Percentiles rank a stretch among this genome's conserved stretches.
Conservation (phyloP, 2,797 vertebrate species). For the Astyanax mexicanus region DNA sequence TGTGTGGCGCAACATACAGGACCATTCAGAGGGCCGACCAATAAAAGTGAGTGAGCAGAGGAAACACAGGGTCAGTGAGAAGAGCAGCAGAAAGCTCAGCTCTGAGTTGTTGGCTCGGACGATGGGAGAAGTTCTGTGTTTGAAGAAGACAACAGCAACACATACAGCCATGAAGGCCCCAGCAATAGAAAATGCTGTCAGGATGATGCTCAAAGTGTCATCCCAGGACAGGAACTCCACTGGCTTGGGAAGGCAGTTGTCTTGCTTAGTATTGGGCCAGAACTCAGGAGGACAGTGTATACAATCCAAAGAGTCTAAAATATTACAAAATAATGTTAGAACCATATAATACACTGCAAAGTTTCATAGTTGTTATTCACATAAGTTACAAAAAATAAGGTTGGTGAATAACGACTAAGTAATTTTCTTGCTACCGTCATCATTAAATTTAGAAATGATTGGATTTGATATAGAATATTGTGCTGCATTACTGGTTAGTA, state of each 20-base stretch:
- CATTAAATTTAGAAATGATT: too few relatives aligned
- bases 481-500: too few relatives aligned
- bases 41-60: slow-evolving; percentile 73
- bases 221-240: slow-evolving; percentile 61
- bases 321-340: neutral
- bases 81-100: too few relatives aligned
- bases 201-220: slow-evolving; percentile 43
- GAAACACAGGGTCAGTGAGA: slow-evolving; percentile 73
- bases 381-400: too few relatives aligned
- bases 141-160: slow-evolving; percentile 38
- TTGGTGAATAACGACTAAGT: too few relatives aligned
- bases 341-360: neutral
- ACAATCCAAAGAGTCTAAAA: slow-evolving; percentile 70
- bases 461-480: too few relatives aligned
- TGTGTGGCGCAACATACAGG: slow-evolving; percentile 68
- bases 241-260: slow-evolving; percentile 65
- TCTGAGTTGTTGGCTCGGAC: too few relatives aligned
- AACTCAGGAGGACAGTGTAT: slow-evolving; percentile 58
- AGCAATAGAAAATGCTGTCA: slow-evolving; percentile 25
- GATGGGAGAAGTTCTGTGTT: slow-evolving; percentile 5
- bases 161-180: slow-evolving; percentile 5
- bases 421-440: too few relatives aligned
- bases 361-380: too few relatives aligned
- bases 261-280: slow-evolving; percentile 66
- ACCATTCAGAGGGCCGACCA: slow-evolving; percentile 69